Percentiles rank a stretch among this genome's conserved stretches.
Evolutionary conservation across 1,140 invertebrate species (phyloP).

Genomic region (Platyura marginata): DNA sequence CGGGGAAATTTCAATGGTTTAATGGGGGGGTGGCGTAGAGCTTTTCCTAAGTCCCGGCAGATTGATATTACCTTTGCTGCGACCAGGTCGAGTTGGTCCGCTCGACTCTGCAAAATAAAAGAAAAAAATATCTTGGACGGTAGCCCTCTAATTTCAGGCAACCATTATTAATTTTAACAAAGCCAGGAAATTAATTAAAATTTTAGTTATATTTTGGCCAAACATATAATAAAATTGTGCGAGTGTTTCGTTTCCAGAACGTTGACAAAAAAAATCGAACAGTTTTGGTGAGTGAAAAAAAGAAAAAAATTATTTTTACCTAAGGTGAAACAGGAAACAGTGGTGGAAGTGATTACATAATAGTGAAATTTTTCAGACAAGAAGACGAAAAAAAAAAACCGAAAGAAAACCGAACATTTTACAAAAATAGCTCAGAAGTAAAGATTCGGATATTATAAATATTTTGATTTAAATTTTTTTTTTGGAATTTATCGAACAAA

Average conservation of each 20-base stretch:
- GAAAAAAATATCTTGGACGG: not conserved
- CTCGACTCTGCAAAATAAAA: conserved; percentile 1
- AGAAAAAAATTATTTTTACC: conserved; percentile 1
- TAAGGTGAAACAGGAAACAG: conserved; percentile 2
- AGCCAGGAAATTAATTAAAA: not conserved
- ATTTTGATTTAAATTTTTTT: too few relatives aligned
- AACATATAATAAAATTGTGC: not conserved
- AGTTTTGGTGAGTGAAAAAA: too few relatives aligned
- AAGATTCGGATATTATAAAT: too few relatives aligned
- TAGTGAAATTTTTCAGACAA: not conserved
- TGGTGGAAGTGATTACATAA: not conserved
- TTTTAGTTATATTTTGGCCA: not conserved
- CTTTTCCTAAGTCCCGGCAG: not conserved
- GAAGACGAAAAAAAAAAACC: not conserved
- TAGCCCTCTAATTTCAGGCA: conserved; percentile 1
- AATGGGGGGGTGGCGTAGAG: not conserved
- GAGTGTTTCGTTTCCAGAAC: too few relatives aligned
- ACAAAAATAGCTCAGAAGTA: conserved; percentile 3
- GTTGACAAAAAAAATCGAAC: too few relatives aligned
- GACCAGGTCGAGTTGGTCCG: conserved; percentile 2
- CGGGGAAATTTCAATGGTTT: not conserved
- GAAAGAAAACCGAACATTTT: not conserved
- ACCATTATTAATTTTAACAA: too few relatives aligned
- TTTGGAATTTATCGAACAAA: not conserved
- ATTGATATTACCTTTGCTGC: conserved; percentile 1